A percentile compares a stretch with the other conserved stretches of the same genome.
phyloP scores from a whole-genome alignment of 1,140 invertebrate genomes.

The Plectrocnemia conspersa region DNA sequence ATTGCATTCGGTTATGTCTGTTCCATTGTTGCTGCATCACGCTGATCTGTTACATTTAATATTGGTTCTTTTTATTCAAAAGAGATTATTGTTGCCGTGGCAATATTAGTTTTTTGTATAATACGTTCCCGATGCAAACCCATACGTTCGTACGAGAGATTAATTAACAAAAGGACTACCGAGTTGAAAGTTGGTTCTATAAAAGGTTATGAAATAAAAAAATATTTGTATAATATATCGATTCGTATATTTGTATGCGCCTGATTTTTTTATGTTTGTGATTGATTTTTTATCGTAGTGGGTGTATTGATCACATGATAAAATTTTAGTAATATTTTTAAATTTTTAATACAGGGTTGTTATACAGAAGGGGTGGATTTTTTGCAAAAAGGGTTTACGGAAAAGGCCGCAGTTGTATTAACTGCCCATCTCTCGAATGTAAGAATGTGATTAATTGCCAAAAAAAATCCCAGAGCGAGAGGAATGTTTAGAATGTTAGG shows the following conservation, averaged over 20 bases:
- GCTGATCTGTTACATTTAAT: constrained; percentile 36
- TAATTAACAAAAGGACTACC: constrained; percentile 32
- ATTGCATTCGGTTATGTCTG: constrained; percentile 7
- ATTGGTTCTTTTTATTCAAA: constrained; percentile 38
- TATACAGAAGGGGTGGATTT: constrained; percentile 21
- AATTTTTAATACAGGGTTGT: too few relatives aligned
- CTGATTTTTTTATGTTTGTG: too few relatives aligned
- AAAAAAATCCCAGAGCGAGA: constrained; percentile 21
- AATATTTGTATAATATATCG: neutral
- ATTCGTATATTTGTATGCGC: too few relatives aligned
- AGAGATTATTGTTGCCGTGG: constrained; percentile 35
- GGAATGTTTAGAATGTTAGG: constrained; percentile 6
- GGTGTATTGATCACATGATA: too few relatives aligned
- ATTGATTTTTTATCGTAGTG: too few relatives aligned
- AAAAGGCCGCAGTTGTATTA: constrained; percentile 24
- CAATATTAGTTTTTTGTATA: constrained; percentile 36
- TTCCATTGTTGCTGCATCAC: constrained; percentile 35
- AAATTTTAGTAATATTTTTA: too few relatives aligned
- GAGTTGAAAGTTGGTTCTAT: too few relatives aligned
- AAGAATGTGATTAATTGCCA: constrained; percentile 35
- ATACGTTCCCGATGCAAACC: constrained; percentile 14
- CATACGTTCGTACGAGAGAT: constrained; percentile 7
- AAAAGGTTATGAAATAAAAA: neutral
- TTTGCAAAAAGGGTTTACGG: constrained; percentile 32
- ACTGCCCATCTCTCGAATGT: constrained; percentile 26